Evolutionary conservation across 2,888 invertebrate species (phyloP).

Genomic region (Drosophila demipolita): DNA sequence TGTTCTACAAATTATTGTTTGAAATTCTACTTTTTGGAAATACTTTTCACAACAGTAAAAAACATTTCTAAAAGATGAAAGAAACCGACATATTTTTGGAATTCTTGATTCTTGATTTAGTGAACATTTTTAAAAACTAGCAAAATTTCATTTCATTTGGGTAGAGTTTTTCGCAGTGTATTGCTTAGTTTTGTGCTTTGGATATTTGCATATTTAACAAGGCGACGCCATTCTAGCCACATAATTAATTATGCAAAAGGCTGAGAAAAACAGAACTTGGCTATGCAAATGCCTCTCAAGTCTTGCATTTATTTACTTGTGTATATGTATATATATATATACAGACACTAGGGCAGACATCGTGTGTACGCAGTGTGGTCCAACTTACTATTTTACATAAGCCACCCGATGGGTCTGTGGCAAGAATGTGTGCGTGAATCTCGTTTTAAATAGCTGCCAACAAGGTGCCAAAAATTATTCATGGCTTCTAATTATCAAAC

Average conservation of each 20-base stretch:
- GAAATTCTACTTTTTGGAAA: not conserved
- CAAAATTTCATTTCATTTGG: not conserved
- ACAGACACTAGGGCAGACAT: constrained; percentile 9
- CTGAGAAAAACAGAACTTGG: constrained; percentile 52
- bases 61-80: not conserved
- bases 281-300: constrained; percentile 53
- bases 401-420: constrained; percentile 55
- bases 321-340: not conserved
- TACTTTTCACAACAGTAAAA: not conserved
- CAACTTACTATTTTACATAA: constrained; percentile 72
- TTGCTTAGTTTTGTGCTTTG: constrained; percentile 16
- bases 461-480: constrained; percentile 81
- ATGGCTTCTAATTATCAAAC: constrained; percentile 79
- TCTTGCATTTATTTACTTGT: constrained; percentile 21
- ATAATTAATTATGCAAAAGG: constrained; percentile 80
- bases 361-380: constrained; percentile 66
- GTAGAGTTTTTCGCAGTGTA: not conserved
- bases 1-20: too few species aligned
- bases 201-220: constrained; percentile 79
- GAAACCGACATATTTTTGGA: not conserved
- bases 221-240: constrained; percentile 68
- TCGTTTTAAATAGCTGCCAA: constrained; percentile 65
- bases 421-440: constrained; percentile 32
- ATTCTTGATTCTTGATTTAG: not conserved
- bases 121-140: not conserved